Base-by-base conservation (phyloP, 2,888 invertebrate genomes). In the Mellilla xanthometata region DNA sequence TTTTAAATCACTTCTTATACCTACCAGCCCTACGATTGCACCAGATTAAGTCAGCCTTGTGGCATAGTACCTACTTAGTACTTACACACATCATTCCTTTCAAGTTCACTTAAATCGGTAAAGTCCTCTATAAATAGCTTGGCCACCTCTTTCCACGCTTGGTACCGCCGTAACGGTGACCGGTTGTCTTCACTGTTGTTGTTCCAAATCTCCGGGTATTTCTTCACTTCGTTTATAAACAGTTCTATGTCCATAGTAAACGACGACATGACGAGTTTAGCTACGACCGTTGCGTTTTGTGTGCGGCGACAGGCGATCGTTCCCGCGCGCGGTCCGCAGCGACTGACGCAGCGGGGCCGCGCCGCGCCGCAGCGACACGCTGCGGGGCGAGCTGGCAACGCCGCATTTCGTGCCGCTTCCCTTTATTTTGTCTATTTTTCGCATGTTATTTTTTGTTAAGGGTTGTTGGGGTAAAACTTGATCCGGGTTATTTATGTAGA, bases 161-260 rank as follows among this genome's bases (percentile, higher is more conserved):
- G 54, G 27, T 71, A 67, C 33, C 81, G 81, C 27, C 63, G 68
- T 29, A 39, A 54, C 48, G 67, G 72, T 40, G 61, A 61, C 32
- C 74, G 65, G 47, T 71, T 60, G 12, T 74, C 75, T 38, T 78
- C 76, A 52, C 65, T 58, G 32, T 67, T 68, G 15, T 70, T 42
- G 49, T 82, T 70, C 85, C 85, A 86, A 52, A 85, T 60, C 47
- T 69, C 74, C 5, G 78, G 80, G 30, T 71, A 64, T 40, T 77
- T 82, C 60, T 76, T 65, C 56, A 86, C 73, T 74, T 83, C 83
- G 54, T 62, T 62, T 42, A 85, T 83, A 53, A 86, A 84, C 39
- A 56, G 52, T 49, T 83, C 82, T 0, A 55, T 42, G 36, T 53
- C 50, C 36, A 47, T 28, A 78, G 55, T 22, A 68, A 76, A 79